A percentile compares a stretch with the other conserved stretches of the same genome.
Conservation (phyloP, 2,888 invertebrate species). For the Marasmarcha lunaedactyla region DNA sequence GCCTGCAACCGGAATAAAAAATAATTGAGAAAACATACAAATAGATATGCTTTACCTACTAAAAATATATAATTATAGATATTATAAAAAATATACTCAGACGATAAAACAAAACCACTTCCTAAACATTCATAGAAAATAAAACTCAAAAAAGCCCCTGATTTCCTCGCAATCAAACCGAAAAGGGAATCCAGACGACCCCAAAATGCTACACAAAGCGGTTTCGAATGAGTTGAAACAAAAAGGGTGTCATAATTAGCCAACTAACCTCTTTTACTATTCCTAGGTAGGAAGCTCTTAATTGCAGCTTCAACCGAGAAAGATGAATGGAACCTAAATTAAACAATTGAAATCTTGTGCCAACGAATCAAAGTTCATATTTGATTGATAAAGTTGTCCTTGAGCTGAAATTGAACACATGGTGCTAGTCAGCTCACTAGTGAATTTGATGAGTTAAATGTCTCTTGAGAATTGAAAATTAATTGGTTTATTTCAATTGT, state of each 20-base stretch:
- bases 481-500: too few relatives aligned
- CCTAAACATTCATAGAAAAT: too few relatives aligned
- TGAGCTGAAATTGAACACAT: slow-evolving; percentile 38
- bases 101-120: too few relatives aligned
- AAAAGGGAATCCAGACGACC: not conserved
- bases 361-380: slow-evolving; percentile 16
- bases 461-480: slow-evolving; percentile 8
- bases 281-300: slow-evolving; percentile 34
- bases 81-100: too few relatives aligned
- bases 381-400: slow-evolving; percentile 17
- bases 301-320: slow-evolving; percentile 29
- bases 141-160: too few relatives aligned
- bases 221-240: slow-evolving; percentile 20
- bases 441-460: slow-evolving; percentile 32
- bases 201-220: slow-evolving; percentile 5
- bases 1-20: too few relatives aligned
- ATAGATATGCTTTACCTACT: too few relatives aligned
- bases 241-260: slow-evolving; percentile 36
- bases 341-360: slow-evolving; percentile 13
- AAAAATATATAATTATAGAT: too few relatives aligned
- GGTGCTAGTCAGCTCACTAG: slow-evolving; percentile 24
- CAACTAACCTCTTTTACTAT: slow-evolving; percentile 27
- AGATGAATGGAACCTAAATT: slow-evolving; percentile 10
- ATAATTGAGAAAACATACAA: too few relatives aligned
- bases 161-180: too few relatives aligned